phyloP scores from a whole-genome alignment of 2,888 invertebrate genomes.

The Andrena camellia region DNA sequence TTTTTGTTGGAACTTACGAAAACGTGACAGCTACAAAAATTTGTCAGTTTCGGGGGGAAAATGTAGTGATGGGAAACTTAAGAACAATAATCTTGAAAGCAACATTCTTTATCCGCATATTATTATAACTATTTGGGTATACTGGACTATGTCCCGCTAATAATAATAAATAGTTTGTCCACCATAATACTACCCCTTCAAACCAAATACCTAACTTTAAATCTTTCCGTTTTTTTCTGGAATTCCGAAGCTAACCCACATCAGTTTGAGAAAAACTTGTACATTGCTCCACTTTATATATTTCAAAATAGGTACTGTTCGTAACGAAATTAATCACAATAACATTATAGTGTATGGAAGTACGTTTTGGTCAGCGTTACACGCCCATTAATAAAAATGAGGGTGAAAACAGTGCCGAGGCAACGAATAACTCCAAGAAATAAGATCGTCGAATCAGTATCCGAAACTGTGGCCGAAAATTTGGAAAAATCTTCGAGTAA shows the following conservation, averaged over 20 bases:
- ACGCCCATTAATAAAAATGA: slow-evolving; percentile 70
- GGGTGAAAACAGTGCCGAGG: slow-evolving; percentile 78
- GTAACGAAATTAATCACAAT: neutral
- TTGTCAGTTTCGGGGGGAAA: neutral
- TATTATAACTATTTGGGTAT: neutral
- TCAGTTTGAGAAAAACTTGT: too few relatives aligned
- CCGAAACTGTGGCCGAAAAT: neutral
- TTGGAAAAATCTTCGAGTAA: neutral
- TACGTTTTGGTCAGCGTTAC: neutral
- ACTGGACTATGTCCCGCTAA: neutral
- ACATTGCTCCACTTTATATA: neutral
- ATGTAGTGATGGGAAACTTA: neutral
- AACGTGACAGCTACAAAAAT: too few relatives aligned
- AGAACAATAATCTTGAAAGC: neutral
- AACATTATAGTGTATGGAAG: neutral
- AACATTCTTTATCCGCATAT: too few relatives aligned
- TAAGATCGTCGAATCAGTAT: slow-evolving; percentile 17
- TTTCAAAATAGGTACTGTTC: neutral
- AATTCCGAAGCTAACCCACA: too few relatives aligned
- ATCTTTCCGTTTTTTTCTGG: too few relatives aligned
- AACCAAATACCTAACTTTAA: too few relatives aligned
- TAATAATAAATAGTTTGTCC: too few relatives aligned
- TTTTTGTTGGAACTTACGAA: too few relatives aligned
- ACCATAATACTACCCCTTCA: too few relatives aligned
- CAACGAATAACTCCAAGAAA: slow-evolving; percentile 59